Evolutionary conservation across 37 sponge, comb jelly and placozoan genomes (phyloP).

Genomic region (Tethya wilhelma): DNA sequence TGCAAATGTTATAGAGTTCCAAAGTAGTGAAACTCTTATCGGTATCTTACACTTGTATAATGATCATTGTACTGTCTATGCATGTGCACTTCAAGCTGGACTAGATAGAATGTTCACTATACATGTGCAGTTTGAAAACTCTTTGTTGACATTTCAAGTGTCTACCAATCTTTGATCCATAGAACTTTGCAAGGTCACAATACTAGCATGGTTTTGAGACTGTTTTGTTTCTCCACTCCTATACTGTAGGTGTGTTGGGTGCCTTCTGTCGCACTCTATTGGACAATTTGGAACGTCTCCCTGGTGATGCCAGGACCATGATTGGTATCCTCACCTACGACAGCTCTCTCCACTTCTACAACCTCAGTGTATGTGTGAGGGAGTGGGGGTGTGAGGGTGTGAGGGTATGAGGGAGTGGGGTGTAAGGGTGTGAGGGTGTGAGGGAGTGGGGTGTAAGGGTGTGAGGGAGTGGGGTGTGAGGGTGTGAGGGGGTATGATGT

Average conservation of each 20-base stretch:
- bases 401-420: not conserved
- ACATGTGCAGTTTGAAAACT: not conserved
- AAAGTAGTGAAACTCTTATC: too few relatives aligned
- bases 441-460: not conserved
- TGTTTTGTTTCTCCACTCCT: too few relatives aligned
- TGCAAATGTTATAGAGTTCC: too few relatives aligned
- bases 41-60: too few relatives aligned
- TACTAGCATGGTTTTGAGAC: too few relatives aligned
- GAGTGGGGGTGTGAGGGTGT: not conserved
- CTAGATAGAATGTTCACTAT: not conserved
- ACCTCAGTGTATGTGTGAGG: slow-evolving; percentile 57
- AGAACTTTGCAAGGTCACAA: too few relatives aligned
- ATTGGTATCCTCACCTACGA: slow-evolving; percentile 91
- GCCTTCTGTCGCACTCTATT: slow-evolving; percentile 75
- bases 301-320: slow-evolving; percentile 91
- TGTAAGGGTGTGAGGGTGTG: not conserved
- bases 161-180: not conserved
- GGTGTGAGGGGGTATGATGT: not conserved
- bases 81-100: too few relatives aligned
- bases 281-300: slow-evolving; percentile 72
- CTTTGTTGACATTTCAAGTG: not conserved
- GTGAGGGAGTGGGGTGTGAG: not conserved
- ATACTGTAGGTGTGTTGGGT: slow-evolving; percentile 67
- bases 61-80: too few relatives aligned
- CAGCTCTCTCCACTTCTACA: slow-evolving; percentile 91